Base-by-base conservation (phyloP, 2,113 vertebrate genomes). In the Rhadina sibilatrix region DNA sequence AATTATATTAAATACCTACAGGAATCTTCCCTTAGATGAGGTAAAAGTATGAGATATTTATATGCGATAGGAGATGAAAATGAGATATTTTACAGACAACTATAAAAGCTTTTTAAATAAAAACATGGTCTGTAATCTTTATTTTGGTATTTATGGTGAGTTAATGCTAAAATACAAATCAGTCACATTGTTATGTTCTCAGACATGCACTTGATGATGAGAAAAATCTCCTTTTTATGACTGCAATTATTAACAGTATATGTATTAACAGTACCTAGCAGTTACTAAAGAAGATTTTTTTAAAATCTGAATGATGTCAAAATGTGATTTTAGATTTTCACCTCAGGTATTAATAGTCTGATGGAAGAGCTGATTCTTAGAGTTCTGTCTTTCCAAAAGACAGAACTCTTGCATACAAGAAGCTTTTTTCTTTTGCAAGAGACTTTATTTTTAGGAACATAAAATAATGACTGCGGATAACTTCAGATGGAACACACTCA, bases 1-100 rank as follows among this genome's bases (percentile, higher is more conserved):
- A 79, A 93, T 95, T 88, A 66, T 82, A 52, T 92, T 93, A 90
- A 86, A 85, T 69, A 59, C 77, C 76, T 95, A 91, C 94, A 93
- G 46, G n/a, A 92, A n/a, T 87, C 42, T 93, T 97, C 47, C 90
- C 56, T 84, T 97, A 74, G n/a, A 91, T 77, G 40, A 96, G 57
- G 83, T 97, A 59, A 95, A 96, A 95, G 82, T 65, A 63, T 6
- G 21, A 81, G 14, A 54, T 84, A 77, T 17, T 72, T 69, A 33
- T 53, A 57, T 42, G 46, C 85, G 31, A 42, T 18, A 68, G 5
- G 52, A 80, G 35, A 64, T 40, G 35, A 74, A 89, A 86, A 74
- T 64, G 2, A 91, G 7, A 65, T 93, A 37, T 90, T 89, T 79
- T 93, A 64, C 60, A 82, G 63, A 84, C 85, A 40, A 80, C 7